Base-by-base conservation (phyloP, 1,140 invertebrate species). In the Fopius arisanus region DNA sequence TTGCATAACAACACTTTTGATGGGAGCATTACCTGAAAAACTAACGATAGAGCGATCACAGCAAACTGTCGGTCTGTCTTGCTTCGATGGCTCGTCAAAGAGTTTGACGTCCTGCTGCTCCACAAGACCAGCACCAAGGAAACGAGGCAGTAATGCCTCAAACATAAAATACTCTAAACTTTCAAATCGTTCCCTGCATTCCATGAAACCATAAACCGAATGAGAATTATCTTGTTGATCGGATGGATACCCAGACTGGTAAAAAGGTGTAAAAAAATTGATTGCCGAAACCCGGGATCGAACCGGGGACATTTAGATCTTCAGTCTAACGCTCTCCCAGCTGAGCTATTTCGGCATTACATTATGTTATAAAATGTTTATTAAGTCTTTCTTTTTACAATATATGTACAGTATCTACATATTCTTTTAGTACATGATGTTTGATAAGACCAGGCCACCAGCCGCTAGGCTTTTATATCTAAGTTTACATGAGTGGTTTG, bases 1-100 rank as follows among this genome's bases (percentile, higher is more conserved):
- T 67, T 78, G 74, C 71, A 71, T 68, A 51, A 75, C 72, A 70
- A 67, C 71, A 6, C 43, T 71, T 48, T 12, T 78, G 26, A 54
- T 75, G 21, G 66, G 65, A 21, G 67, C 54, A 14, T 70, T 70
- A 16, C 54, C 70, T 29, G 26, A 70, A 1, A 63, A 67, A 31
- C 16, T 54, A 43, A 71, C 9, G 19, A 43, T 71, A 23, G 74
- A 73, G 14, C 68, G 67, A 40, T 62, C 51, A 26, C 73, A 78
- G 31, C 76, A 75, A 51, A 75, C 76, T 10, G 48, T 43, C 23
- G 21, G 19, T 16, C 10, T 16, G 10, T 66, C 65, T 10, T 71
- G 66, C 26, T 59, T 43, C 14, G 70, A 67, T 33, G 73, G 72
- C 67, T 74, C 75, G 21, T 31, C 72, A 31, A 77, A 68, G 43